Evolutionary conservation across 2,113 vertebrate genomes (phyloP).

Genomic region (Lethenteron camtschaticum): DNA sequence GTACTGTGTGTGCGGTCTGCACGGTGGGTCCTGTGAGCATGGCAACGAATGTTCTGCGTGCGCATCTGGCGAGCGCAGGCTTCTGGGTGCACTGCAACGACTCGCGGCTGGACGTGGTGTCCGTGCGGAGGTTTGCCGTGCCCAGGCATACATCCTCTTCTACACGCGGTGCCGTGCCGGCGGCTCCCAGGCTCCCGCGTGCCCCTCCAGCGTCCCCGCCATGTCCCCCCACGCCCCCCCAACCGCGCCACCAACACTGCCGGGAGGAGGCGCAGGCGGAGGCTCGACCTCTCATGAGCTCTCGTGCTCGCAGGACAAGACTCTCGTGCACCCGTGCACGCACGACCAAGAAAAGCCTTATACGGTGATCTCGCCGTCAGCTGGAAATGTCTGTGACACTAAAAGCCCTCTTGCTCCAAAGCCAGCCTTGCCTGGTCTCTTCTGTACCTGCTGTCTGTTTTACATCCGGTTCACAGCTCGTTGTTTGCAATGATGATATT

Average conservation of each 20-base stretch:
- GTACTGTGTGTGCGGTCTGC: no score
- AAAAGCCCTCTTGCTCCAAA: no score
- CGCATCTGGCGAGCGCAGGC: constrained; percentile 24
- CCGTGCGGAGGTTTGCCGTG: constrained; percentile 97
- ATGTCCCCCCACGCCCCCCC: constrained; percentile 1
- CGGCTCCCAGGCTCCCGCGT: constrained; percentile 13
- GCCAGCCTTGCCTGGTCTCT: no score
- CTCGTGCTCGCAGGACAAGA: background rate
- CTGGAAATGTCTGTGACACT: no score
- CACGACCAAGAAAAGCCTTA: background rate
- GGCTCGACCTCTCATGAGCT: constrained; percentile 5
- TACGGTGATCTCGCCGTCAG: no score
- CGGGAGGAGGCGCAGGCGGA: background rate
- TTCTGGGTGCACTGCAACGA: constrained; percentile 99
- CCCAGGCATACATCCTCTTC: constrained; percentile 98
- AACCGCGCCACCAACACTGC: constrained; percentile 5
- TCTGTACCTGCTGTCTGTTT: no score
- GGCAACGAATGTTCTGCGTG: no score
- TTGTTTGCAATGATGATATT: no score
- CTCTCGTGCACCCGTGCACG: background rate
- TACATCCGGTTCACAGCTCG: no score
- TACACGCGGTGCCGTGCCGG: constrained; percentile 62
- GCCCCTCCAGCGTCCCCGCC: constrained; percentile 20
- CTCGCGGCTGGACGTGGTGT: constrained; percentile 97
- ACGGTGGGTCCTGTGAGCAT: no score